Percentiles rank a stretch among this genome's conserved stretches.
These are phyloP conservation scores for Mystacides longicornis DNA, from an alignment of 2,888 invertebrate species.

Conservation along the genomic window DNA sequence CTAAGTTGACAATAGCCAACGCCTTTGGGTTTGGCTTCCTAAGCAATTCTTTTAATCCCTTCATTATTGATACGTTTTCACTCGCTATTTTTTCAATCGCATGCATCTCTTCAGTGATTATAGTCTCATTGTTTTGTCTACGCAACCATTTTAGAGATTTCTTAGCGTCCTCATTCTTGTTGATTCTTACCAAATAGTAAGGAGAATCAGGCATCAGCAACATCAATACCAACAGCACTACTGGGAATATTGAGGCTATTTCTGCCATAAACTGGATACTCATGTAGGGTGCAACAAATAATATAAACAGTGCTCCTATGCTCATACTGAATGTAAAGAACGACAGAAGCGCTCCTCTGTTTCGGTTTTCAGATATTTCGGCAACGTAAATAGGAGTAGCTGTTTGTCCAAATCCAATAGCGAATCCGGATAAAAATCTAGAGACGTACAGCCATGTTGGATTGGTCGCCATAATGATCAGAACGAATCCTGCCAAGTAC, in stretches of 20 bases:
- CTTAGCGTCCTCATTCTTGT: conserved; percentile 15
- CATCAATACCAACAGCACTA: conserved; percentile 18
- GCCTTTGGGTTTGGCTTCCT: conserved; percentile 19
- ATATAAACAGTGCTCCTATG: conserved; percentile 19
- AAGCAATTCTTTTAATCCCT: conserved; percentile 13
- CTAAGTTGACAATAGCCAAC: conserved; percentile 10
- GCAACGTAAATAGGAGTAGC: conserved; percentile 24
- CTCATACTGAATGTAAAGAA: conserved; percentile 15
- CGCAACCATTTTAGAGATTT: conserved; percentile 20
- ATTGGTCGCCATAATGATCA: conserved; percentile 16
- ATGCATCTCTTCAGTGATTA: conserved; percentile 13
- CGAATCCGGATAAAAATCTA: conserved; percentile 28
- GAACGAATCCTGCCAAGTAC: conserved; percentile 15
- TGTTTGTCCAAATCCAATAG: conserved; percentile 19
- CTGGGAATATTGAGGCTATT: conserved; percentile 19
- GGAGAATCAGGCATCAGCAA: conserved; percentile 24
- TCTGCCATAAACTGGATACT: conserved; percentile 17
- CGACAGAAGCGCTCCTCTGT: conserved; percentile 21
- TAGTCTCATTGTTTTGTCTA: conserved; percentile 11
- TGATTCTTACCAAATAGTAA: conserved; percentile 20
- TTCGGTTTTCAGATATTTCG: conserved; percentile 25
- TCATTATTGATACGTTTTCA: conserved; percentile 9
- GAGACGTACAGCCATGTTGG: conserved; percentile 31
- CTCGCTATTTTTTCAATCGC: conserved; percentile 10
- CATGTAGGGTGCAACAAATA: conserved; percentile 22